Base-by-base conservation (phyloP, 1,140 invertebrate genomes). In the Mercenaria mercenaria region DNA sequence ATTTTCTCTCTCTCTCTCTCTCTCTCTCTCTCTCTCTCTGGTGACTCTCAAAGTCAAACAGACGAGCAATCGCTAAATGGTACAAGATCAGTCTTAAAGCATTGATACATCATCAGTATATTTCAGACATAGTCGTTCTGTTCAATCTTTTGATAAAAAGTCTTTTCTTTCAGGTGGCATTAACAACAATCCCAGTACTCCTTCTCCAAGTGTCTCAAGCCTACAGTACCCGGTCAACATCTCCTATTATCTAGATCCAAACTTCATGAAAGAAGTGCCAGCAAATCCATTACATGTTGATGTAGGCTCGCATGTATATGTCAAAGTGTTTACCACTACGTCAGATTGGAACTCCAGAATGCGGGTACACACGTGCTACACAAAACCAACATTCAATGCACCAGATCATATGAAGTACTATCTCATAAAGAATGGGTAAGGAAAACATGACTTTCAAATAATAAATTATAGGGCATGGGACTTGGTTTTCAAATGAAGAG, bases 401-500 rank as follows among this genome's bases (percentile, higher is more conserved):
- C 43, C 59, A 0, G 72, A 80, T 18, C 37, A 64, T 26, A 43
- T 80, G 0, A 76, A 72, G n/a, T 91, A 85, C 32, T 88, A 87
- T 26, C 64, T 91, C 18, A 88, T 91, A 20, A 52, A 64, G 52
- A 85, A 91, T 41, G 91, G 84, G 91, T 91, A 83, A 39, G 72
- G 43, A 2, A 39, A 10, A n/a, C 8, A 61, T 41, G 6, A 67
- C 10, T 23, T 50, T 88, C 11, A 37, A 41, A 41, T 4, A n/a
- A n/a, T n/a, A n/a, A n/a, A n/a, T n/a, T n/a, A n/a, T 26, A 79
- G 23, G 26, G 11, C 32, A n/a, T n/a, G n/a, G n/a, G n/a, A n/a
- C n/a, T n/a, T n/a, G n/a, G n/a, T n/a, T n/a, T n/a, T n/a, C n/a
- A n/a, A n/a, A n/a, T n/a, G n/a, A n/a, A n/a, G n/a, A n/a, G n/a